Percentiles rank a stretch among this genome's conserved stretches.
Evolutionary conservation across 2,113 vertebrate species (phyloP).

Genomic region (Prietella phreatophila): DNA sequence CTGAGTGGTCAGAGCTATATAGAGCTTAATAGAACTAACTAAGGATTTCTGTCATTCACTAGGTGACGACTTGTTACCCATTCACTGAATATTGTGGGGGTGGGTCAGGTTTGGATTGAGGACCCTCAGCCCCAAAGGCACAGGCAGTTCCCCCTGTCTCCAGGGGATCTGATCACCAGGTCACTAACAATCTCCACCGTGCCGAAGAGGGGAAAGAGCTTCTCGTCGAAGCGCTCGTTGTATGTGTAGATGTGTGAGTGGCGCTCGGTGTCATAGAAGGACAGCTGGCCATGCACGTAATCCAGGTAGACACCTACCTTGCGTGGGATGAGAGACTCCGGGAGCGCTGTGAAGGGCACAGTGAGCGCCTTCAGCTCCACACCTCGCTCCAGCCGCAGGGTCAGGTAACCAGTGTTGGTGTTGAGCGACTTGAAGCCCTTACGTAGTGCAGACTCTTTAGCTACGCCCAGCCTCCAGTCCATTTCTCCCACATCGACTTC

Average conservation of each 20-base stretch:
- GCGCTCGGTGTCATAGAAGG: conserved; percentile 73
- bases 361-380: conserved; percentile 76
- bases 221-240: conserved; percentile 71
- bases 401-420: conserved; percentile 73
- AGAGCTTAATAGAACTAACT: conserved; percentile 57
- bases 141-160: conserved; percentile 59
- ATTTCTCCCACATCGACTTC: conserved; percentile 81
- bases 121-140: conserved; percentile 69
- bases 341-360: conserved; percentile 72
- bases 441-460: conserved; percentile 79
- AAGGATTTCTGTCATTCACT: conserved; percentile 41
- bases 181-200: conserved; percentile 75
- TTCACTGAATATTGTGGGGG: not conserved
- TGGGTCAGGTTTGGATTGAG: not conserved
- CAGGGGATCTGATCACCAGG: conserved; percentile 71
- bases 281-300: conserved; percentile 71
- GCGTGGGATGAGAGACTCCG: conserved; percentile 66
- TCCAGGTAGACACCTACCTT: conserved; percentile 75
- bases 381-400: conserved; percentile 75
- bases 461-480: conserved; percentile 91
- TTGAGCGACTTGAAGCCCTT: conserved; percentile 81
- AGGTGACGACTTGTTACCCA: conserved; percentile 9
- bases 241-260: conserved; percentile 76
- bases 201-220: conserved; percentile 74
- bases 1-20: conserved; percentile 53